Evolutionary conservation across 2,797 vertebrate species (phyloP).

Genomic region (Anabacerthia variegaticeps): DNA sequence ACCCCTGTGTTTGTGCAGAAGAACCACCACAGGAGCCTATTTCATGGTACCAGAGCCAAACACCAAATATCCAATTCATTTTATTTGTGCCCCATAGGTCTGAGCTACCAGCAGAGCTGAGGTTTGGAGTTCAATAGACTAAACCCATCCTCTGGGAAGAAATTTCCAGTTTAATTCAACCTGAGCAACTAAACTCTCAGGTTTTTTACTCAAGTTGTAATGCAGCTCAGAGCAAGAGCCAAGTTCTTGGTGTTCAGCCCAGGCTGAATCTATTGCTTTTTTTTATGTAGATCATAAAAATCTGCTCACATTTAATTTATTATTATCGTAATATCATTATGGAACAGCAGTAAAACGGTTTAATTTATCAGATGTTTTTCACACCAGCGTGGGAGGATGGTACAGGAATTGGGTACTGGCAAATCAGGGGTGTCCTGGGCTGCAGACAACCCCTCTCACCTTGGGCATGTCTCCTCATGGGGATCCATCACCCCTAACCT

Average conservation of each 20-base stretch:
- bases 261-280: slow-evolving; percentile 27
- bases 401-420: not conserved
- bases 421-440: not conserved
- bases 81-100: not conserved
- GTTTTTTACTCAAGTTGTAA: not conserved
- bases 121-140: not conserved
- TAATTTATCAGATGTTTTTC: slow-evolving; percentile 45
- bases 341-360: slow-evolving; percentile 39
- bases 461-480: accelerated
- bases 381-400: not conserved
- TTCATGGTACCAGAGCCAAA: not conserved
- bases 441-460: not conserved
- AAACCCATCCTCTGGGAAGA: not conserved
- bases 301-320: slow-evolving; percentile 61
- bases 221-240: not conserved
- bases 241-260: slow-evolving; percentile 67
- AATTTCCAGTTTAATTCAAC: not conserved
- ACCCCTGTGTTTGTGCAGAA: not conserved
- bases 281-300: slow-evolving; percentile 59
- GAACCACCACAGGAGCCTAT: not conserved
- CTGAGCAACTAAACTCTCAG: not conserved
- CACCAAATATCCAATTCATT: not conserved
- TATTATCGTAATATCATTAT: slow-evolving; percentile 67
- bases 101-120: not conserved
- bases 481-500: not conserved